phyloP scores from a whole-genome alignment of 2,888 invertebrate species.

The Pemphredon lugubris region DNA sequence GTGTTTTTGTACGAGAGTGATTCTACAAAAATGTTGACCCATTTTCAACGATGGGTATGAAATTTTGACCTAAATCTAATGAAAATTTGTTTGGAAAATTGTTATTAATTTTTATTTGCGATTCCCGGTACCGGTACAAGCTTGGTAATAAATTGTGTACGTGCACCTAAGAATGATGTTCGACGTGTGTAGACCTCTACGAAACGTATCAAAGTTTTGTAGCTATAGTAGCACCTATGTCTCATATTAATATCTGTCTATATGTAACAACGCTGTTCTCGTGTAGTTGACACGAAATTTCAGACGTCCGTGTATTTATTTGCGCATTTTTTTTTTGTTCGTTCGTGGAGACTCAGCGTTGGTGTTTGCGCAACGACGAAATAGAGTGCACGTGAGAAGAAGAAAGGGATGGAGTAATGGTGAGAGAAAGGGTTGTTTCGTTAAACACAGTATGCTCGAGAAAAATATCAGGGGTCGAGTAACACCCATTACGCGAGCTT shows the following conservation, averaged over 20 bases:
- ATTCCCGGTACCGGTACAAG: too few species aligned
- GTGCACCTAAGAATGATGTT: conserved; percentile 33
- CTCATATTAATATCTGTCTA: conserved; percentile 43
- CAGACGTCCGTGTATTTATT: conserved; percentile 55
- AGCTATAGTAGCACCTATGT: conserved; percentile 42
- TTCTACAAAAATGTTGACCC: too few species aligned
- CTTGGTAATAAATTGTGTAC: too few species aligned
- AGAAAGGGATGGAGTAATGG: neutral
- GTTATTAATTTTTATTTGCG: too few species aligned
- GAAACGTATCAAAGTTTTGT: conserved; percentile 23
- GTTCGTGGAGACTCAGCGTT: conserved; percentile 9
- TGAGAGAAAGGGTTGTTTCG: neutral
- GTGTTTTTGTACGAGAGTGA: neutral
- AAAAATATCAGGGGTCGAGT: conserved; percentile 9
- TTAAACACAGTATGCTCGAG: conserved; percentile 1
- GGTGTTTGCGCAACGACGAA: neutral
- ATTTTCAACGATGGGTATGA: too few species aligned
- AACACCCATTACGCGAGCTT: conserved; percentile 18
- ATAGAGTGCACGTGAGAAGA: too few species aligned
- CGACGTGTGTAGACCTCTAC: conserved; percentile 48
- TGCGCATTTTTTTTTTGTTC: conserved; percentile 36
- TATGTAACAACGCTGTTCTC: conserved; percentile 32
- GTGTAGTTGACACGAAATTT: too few species aligned
- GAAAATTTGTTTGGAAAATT: too few species aligned
- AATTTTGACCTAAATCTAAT: too few species aligned